Conservation (phyloP, 1,140 invertebrate genomes). For the Daktulosphaira vitifoliae region DNA sequence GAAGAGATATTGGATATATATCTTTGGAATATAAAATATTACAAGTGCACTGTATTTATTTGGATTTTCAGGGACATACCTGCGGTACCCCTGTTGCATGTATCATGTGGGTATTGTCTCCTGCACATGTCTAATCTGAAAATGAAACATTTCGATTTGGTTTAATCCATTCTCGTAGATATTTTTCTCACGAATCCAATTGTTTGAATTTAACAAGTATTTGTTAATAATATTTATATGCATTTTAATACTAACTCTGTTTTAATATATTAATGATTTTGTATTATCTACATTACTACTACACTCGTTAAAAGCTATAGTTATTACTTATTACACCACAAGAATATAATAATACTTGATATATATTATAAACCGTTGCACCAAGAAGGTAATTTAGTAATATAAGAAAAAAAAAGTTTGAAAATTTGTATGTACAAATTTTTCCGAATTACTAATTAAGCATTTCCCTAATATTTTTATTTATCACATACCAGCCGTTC, state of each 20-base stretch:
- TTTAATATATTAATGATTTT: too few species aligned
- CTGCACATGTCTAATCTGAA: slow-evolving; percentile 98
- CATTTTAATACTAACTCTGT: too few species aligned
- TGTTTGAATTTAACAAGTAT: too few species aligned
- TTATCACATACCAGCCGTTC: slow-evolving; percentile 76
- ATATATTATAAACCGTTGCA: background rate
- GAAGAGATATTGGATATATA: background rate
- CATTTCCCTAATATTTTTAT: slow-evolving; percentile 29
- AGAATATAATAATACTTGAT: background rate
- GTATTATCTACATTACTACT: slow-evolving; percentile 19
- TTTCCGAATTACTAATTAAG: slow-evolving; percentile 9
- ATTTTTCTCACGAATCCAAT: background rate
- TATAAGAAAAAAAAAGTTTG: background rate
- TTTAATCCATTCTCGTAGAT: background rate
- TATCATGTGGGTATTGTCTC: slow-evolving; percentile 83
- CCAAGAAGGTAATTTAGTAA: slow-evolving; percentile 29
- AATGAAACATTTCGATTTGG: slow-evolving; percentile 41
- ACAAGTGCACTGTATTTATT: slow-evolving; percentile 35
- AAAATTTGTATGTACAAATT: slow-evolving; percentile 32
- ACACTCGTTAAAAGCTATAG: slow-evolving; percentile 7
- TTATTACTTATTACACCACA: background rate
- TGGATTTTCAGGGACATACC: slow-evolving; percentile 56
- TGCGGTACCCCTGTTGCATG: slow-evolving; percentile 95
- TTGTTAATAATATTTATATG: too few species aligned
- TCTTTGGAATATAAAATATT: background rate